Conservation (phyloP, 2,888 invertebrate species). For the Chloromyia formosa region DNA sequence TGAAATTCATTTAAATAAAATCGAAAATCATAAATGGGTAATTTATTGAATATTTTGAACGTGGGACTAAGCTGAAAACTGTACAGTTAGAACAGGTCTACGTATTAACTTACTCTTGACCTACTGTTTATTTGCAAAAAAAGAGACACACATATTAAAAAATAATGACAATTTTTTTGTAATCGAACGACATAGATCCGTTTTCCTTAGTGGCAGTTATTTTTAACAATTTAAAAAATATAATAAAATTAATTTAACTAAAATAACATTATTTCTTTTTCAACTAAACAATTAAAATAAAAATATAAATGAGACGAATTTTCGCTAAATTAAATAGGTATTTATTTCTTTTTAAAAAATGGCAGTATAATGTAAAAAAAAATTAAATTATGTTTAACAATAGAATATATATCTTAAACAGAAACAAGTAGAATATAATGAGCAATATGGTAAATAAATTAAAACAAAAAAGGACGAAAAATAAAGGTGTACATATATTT, state of each 20-base stretch:
- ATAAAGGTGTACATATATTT: background rate
- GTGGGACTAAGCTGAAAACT: too few relatives aligned
- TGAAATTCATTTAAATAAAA: too few relatives aligned
- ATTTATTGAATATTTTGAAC: too few relatives aligned
- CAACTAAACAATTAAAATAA: background rate
- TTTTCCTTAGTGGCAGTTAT: too few relatives aligned
- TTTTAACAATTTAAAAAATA: too few relatives aligned
- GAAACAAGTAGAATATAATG: background rate
- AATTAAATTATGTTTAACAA: background rate
- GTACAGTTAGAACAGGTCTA: too few relatives aligned
- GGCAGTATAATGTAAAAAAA: conserved; percentile 36
- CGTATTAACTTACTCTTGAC: too few relatives aligned
- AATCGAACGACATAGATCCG: too few relatives aligned
- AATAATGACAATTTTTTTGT: background rate
- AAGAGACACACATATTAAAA: background rate
- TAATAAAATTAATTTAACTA: too few relatives aligned
- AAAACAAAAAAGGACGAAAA: background rate
- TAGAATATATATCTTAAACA: background rate
- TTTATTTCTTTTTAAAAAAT: conserved; percentile 24
- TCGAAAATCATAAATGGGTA: too few relatives aligned
- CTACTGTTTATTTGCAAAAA: too few relatives aligned
- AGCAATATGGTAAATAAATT: conserved; percentile 28
- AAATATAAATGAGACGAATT: conserved; percentile 17
- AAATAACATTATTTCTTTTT: too few relatives aligned
- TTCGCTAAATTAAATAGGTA: background rate